A percentile compares a stretch with the other conserved stretches of the same genome.
Evolutionary conservation across 2,888 invertebrate genomes (phyloP).

Genomic region (Agrotis exclamationis): DNA sequence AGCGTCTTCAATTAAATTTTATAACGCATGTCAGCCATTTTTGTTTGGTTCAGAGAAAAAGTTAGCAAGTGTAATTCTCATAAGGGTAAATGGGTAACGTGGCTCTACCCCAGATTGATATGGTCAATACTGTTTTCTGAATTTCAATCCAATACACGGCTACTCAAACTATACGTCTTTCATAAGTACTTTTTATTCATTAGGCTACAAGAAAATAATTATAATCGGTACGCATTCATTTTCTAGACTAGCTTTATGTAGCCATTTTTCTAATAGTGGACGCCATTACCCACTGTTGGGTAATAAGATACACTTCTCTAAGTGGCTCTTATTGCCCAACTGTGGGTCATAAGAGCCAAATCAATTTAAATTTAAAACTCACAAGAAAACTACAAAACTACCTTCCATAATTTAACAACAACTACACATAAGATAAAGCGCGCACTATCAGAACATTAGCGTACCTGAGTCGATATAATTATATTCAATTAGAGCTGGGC

Average conservation of each 20-base stretch:
- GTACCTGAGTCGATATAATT: constrained; percentile 66
- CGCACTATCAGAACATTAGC: constrained; percentile 55
- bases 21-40: constrained; percentile 31
- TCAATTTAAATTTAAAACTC: background rate
- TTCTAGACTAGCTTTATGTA: too few species aligned
- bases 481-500: constrained; percentile 68
- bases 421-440: constrained; percentile 28
- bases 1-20: constrained; percentile 62
- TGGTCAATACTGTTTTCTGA: too few species aligned
- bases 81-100: background rate
- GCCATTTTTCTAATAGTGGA: too few species aligned
- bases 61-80: background rate
- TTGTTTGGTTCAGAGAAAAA: constrained; percentile 39
- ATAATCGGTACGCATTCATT: too few species aligned
- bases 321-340: too few species aligned
- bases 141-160: background rate
- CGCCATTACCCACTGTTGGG: too few species aligned
- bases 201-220: too few species aligned
- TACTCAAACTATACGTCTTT: background rate
- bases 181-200: too few species aligned
- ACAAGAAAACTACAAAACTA: constrained; percentile 16
- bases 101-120: background rate
- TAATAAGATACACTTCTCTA: too few species aligned
- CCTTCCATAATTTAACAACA: constrained; percentile 24
- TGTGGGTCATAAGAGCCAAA: too few species aligned